Conservation (phyloP, 2,797 vertebrate genomes). For the Pelochelys cantorii region DNA sequence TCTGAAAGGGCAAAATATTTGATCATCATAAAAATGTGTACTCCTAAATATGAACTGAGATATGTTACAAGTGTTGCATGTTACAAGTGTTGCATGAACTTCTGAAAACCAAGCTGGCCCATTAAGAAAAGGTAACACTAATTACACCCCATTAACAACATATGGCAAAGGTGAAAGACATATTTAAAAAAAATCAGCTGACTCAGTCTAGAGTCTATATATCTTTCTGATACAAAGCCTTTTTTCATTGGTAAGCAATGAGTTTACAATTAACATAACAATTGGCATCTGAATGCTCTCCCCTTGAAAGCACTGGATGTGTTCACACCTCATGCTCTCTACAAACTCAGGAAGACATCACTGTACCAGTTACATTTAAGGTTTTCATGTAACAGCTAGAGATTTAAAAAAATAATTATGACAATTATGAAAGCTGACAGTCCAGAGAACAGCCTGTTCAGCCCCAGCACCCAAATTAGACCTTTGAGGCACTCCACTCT, state of each 20-base stretch:
- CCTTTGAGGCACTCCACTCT: not conserved
- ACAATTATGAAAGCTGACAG: not conserved
- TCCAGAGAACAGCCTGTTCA: not conserved
- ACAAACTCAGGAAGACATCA: rapidly evolving
- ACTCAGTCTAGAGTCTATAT: not conserved
- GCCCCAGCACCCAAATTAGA: not conserved
- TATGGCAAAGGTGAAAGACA: too few relatives aligned
- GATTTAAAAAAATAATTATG: not conserved
- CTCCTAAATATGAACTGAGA: not conserved
- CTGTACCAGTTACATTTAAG: not conserved
- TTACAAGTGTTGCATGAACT: not conserved
- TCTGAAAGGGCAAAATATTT: not conserved
- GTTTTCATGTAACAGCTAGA: not conserved
- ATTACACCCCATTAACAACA: not conserved
- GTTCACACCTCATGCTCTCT: slow-evolving; percentile 8
- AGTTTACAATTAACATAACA: slow-evolving; percentile 12
- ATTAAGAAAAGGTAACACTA: not conserved
- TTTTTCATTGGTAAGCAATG: not conserved
- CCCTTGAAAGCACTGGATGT: not conserved
- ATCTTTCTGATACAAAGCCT: not conserved
- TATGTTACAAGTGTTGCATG: not conserved
- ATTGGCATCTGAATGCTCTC: slow-evolving; percentile 13
- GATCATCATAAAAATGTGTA: not conserved
- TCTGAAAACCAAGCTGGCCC: not conserved
- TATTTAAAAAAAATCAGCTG: not conserved